Evolutionary conservation across 1,140 invertebrate species (phyloP).

Genomic region (Drosophila pseudoananassae): DNA sequence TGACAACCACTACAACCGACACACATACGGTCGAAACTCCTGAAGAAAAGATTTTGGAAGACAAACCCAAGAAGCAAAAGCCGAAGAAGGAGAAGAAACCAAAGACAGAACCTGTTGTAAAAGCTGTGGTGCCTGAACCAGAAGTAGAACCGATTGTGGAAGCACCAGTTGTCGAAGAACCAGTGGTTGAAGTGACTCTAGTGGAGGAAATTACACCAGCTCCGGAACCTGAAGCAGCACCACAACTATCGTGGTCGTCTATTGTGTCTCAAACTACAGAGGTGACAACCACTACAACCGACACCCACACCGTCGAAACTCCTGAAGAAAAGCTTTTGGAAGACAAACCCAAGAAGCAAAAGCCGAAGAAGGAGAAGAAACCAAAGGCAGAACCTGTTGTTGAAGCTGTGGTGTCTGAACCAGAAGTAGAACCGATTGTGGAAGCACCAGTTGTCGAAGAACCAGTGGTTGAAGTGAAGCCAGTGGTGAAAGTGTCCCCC

Average conservation of each 20-base stretch:
- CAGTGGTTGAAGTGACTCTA: too few species aligned
- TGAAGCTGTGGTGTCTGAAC: not conserved
- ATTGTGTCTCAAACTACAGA: slow-evolving; percentile 40
- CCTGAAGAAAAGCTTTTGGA: not conserved
- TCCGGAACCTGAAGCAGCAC: not conserved
- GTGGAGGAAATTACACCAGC: not conserved
- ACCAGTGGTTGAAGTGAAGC: not conserved
- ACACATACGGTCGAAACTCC: not conserved
- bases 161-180: not conserved
- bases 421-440: not conserved
- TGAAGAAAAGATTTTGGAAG: not conserved
- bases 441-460: not conserved
- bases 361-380: slow-evolving; percentile 41
- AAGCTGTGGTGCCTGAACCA: not conserved
- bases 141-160: not conserved
- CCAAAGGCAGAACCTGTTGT: slow-evolving; percentile 1
- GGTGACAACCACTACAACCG: not conserved
- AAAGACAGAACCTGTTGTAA: slow-evolving; percentile 11
- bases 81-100: slow-evolving; percentile 38
- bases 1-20: not conserved
- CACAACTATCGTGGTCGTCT: slow-evolving; percentile 50
- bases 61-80: slow-evolving; percentile 32
- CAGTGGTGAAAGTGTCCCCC: not conserved
- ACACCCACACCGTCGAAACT: not conserved
- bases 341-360: slow-evolving; percentile 28